phyloP scores from a whole-genome alignment of 2,113 vertebrate species.

The Scytalopus superciliaris region DNA sequence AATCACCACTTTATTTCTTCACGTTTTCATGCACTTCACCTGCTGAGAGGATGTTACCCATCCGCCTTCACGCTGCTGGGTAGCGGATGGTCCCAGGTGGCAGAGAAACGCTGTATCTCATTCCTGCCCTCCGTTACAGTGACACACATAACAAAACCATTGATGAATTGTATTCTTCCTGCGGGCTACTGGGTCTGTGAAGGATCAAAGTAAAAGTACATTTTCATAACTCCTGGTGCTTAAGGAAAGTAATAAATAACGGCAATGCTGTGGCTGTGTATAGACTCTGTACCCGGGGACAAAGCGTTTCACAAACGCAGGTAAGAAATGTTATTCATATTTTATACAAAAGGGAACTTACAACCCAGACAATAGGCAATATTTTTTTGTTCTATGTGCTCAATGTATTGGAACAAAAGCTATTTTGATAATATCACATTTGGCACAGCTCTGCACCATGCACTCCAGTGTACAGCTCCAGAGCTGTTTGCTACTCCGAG shows the following conservation, averaged over 20 bases:
- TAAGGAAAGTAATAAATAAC: conserved; percentile 50
- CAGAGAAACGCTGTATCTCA: not conserved
- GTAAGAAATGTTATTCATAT: conserved; percentile 23
- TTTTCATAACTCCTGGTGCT: conserved; percentile 25
- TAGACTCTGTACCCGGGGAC: not conserved
- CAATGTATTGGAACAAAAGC: conserved; percentile 30
- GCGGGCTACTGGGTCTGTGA: conserved; percentile 7
- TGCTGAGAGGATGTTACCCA: not conserved
- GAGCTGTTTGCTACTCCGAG: not conserved
- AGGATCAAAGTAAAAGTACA: conserved; percentile 35
- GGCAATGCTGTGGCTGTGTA: not conserved
- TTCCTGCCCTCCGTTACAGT: not conserved
- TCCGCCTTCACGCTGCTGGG: not conserved
- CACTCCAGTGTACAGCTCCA: not conserved
- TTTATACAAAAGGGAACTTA: conserved; percentile 30
- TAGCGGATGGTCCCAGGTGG: conserved; percentile 29
- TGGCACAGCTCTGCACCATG: not conserved
- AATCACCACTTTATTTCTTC: conserved; percentile 7
- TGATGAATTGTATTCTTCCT: conserved; percentile 48
- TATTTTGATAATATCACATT: not conserved
- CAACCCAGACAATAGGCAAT: not conserved
- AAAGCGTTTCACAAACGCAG: not conserved
- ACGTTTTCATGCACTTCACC: not conserved
- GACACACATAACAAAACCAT: not conserved
- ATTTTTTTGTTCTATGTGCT: not conserved